A percentile compares a stretch with the other conserved stretches of the same genome.
phyloP scores from a whole-genome alignment of 2,797 vertebrate species.

The Eulemur rubriventer region DNA sequence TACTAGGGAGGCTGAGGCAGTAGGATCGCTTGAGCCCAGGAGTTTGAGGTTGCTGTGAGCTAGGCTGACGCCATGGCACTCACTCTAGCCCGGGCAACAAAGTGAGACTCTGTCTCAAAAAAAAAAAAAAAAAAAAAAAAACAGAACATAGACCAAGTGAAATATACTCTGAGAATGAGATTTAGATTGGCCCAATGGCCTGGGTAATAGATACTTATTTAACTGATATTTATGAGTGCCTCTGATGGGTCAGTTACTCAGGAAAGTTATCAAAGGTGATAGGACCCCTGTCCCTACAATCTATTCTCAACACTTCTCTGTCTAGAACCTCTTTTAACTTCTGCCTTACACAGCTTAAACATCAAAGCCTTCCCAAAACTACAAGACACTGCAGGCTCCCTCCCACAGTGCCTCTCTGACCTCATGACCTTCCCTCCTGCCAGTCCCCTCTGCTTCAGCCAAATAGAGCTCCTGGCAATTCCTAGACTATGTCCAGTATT shows the following conservation, averaged over 20 bases:
- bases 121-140: too few species aligned
- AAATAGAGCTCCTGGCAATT: background rate
- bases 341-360: background rate
- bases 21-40: too few species aligned
- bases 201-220: background rate
- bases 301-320: background rate
- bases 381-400: background rate
- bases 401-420: background rate
- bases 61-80: too few species aligned
- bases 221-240: background rate
- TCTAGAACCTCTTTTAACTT: background rate
- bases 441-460: fast-evolving
- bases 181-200: background rate
- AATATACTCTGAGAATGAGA: background rate
- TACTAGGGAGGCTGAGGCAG: too few species aligned
- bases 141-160: background rate
- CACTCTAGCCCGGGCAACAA: too few species aligned
- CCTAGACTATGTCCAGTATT: background rate
- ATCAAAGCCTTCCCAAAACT: background rate
- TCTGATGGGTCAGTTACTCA: background rate
- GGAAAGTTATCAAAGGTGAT: background rate
- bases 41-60: too few species aligned
- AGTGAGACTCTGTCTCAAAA: too few species aligned
- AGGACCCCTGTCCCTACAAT: too few species aligned
- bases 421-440: background rate